Evolutionary conservation across 2,888 invertebrate species (phyloP), one percentile per base, ranked within the genome.

Genomic region (Drosophila acutilabella): DNA sequence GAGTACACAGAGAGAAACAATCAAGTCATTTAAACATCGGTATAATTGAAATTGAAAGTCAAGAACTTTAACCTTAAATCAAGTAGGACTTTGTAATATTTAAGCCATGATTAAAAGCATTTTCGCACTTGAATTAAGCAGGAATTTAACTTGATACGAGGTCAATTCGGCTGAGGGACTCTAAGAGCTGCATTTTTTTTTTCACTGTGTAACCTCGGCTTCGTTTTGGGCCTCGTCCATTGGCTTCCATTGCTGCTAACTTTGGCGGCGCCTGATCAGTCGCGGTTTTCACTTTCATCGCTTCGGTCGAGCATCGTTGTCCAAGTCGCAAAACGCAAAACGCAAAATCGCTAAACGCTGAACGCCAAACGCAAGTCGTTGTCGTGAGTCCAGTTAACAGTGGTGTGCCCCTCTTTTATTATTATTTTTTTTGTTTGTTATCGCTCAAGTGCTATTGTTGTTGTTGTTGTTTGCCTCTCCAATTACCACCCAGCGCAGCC

Each of bases 231-330:
- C 76, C 40, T 30, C 71, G 75, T 79, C 67, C 79, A 62, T 77
- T 73, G 69, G 77, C 87, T 85, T 81, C 72, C 65, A 84, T 70
- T 68, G 82, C 69, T 70, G 66, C 71, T 68, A 59, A 51, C 68
- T 59, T 60, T 72, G 67, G 73, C 59, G 86, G 88, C 80, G 88
- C 90, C 87, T 89, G 92, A 90, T 91, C 92, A 92, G 92, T 92
- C 90, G 92, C 91, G 89, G 90, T 90, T 91, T 91, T 91, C 91
- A 91, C 92, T 92, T 92, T 91, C 92, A 92, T 92, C 89, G 89
- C 87, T 85, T 75, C 89, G 90, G 92, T 89, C 84, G 83, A 72
- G 70, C 65, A 67, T 86, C 73, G 74, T 68, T 23, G 57, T 41
- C 52, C 51, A 68, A 67, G 64, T 64, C 57, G 52, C 50, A 36